A percentile compares a stretch with the other conserved stretches of the same genome.
phyloP scores from a whole-genome alignment of 1,140 invertebrate genomes.

The Propsilocerus akamusi region DNA sequence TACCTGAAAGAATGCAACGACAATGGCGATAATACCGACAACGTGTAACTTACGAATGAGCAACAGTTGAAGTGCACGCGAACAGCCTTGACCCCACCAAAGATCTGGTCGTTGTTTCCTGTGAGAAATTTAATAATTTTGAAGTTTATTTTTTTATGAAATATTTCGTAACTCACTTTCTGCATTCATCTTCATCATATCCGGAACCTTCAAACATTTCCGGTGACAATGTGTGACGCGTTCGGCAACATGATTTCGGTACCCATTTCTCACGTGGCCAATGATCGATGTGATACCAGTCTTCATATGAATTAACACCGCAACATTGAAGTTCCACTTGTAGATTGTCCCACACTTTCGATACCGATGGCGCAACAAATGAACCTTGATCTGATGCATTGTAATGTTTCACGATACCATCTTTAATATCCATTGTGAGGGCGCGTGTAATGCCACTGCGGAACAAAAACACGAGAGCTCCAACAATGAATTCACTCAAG shows the following conservation, averaged over 20 bases:
- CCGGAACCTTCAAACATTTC: slow-evolving; percentile 25
- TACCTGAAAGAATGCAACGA: slow-evolving; percentile 48
- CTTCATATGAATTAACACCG: slow-evolving; percentile 61
- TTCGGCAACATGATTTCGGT: slow-evolving; percentile 63
- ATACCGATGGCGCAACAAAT: slow-evolving; percentile 32
- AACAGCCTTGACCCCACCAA: slow-evolving; percentile 49
- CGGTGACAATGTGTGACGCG: slow-evolving; percentile 23
- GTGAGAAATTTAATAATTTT: slow-evolving; percentile 2
- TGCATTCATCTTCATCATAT: slow-evolving; percentile 19
- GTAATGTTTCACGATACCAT: slow-evolving; percentile 49
- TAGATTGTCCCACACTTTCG: slow-evolving; percentile 51
- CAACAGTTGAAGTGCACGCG: slow-evolving; percentile 44
- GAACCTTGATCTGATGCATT: slow-evolving; percentile 35
- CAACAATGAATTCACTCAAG: slow-evolving; percentile 56
- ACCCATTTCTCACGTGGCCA: slow-evolving; percentile 55
- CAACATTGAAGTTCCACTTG: slow-evolving; percentile 67
- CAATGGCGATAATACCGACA: slow-evolving; percentile 45
- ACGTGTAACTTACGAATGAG: slow-evolving; percentile 46
- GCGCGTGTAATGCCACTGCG: slow-evolving; percentile 42
- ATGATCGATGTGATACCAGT: slow-evolving; percentile 67
- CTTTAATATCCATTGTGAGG: slow-evolving; percentile 43
- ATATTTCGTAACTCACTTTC: slow-evolving; percentile 11
- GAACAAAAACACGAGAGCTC: slow-evolving; percentile 58
- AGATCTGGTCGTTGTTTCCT: slow-evolving; percentile 32
- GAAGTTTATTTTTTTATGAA: neutral